A percentile compares a stretch with the other conserved stretches of the same genome.
Evolutionary conservation across 2,888 invertebrate species (phyloP).

Genomic region (Oscheius onirici): DNA sequence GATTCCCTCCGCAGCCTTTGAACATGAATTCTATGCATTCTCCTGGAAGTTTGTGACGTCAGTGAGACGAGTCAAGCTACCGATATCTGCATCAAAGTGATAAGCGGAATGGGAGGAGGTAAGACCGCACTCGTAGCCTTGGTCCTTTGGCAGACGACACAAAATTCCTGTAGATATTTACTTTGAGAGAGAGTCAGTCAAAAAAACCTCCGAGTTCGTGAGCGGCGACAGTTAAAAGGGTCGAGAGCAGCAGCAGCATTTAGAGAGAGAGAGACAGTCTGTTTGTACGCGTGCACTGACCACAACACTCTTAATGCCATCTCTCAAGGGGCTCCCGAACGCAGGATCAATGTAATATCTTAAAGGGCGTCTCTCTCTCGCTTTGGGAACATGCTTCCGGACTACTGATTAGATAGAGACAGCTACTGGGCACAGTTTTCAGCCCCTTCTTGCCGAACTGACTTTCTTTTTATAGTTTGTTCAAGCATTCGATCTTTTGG

Average conservation of each 20-base stretch:
- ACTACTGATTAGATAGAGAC: slow-evolving; percentile 5
- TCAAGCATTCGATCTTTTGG: background rate
- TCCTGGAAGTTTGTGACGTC: slow-evolving; percentile 24
- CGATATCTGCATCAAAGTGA: slow-evolving; percentile 54
- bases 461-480: background rate
- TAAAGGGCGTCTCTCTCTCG: background rate
- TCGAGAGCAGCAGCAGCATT: slow-evolving; percentile 9
- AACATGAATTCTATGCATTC: slow-evolving; percentile 63
- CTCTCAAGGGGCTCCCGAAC: slow-evolving; percentile 6
- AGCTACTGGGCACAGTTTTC: background rate
- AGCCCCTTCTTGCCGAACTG: background rate
- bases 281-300: slow-evolving; percentile 6
- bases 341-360: background rate
- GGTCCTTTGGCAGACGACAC: slow-evolving; percentile 56
- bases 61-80: slow-evolving; percentile 22
- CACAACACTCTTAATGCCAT: slow-evolving; percentile 8
- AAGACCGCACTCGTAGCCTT: slow-evolving; percentile 55
- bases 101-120: slow-evolving; percentile 54
- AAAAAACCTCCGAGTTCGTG: slow-evolving; percentile 20
- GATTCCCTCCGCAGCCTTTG: slow-evolving; percentile 65
- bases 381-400: background rate
- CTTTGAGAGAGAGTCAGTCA: background rate
- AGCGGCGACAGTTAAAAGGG: background rate
- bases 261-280: background rate
- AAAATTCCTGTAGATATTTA: slow-evolving; percentile 42